These are phyloP conservation scores for Martes flavigula DNA, from an alignment of 2,797 vertebrate genomes.

Conservation along the genomic window DNA sequence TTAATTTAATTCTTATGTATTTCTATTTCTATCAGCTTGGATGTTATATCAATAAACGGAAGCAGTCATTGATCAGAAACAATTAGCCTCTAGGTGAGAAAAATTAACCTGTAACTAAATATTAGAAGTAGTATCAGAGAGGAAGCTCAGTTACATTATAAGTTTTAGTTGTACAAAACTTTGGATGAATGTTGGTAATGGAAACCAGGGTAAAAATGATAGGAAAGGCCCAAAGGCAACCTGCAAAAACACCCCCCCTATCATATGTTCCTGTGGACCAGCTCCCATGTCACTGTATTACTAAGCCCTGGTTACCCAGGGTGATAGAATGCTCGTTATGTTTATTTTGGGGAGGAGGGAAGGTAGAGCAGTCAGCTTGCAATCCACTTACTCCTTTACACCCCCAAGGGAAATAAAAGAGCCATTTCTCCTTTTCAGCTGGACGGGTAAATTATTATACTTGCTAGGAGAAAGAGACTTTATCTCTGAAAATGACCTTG, in stretches of 20 bases:
- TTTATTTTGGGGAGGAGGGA: not conserved
- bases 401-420: not conserved
- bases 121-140: not conserved
- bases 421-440: not conserved
- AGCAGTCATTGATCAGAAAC: not conserved
- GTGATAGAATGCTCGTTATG: too few species aligned
- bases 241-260: not conserved
- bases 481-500: not conserved
- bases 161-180: not conserved
- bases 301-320: too few species aligned
- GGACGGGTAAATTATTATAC: not conserved
- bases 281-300: not conserved
- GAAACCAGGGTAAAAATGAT: not conserved
- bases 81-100: not conserved
- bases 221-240: not conserved
- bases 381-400: not conserved
- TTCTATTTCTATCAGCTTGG: not conserved
- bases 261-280: not conserved
- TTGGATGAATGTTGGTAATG: not conserved
- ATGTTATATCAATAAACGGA: not conserved
- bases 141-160: not conserved
- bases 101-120: not conserved
- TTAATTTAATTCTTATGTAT: constrained; percentile 19
- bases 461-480: not conserved
- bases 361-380: not conserved